Evolutionary conservation across 2,113 vertebrate genomes (phyloP).

Genomic region (Greenwoodochromis staneri): DNA sequence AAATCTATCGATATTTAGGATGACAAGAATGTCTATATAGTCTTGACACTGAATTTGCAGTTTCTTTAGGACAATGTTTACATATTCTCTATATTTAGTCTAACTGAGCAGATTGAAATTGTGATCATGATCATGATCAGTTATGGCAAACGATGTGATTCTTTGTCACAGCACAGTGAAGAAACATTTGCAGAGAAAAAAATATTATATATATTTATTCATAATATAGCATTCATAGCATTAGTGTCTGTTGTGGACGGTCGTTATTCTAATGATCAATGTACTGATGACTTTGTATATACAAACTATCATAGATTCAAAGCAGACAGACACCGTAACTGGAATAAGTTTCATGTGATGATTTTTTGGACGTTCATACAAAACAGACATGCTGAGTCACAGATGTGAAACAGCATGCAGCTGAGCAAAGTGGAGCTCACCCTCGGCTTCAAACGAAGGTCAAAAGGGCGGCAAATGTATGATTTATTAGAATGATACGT

Average conservation of each 20-base stretch:
- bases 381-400: not conserved
- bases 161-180: not conserved
- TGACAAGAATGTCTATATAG: not conserved
- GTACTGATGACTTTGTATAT: not conserved
- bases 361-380: not conserved
- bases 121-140: not conserved
- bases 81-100: not conserved
- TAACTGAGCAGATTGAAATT: not conserved
- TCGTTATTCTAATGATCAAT: not conserved
- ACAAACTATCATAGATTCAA: not conserved
- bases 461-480: not conserved
- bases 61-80: constrained; percentile 10
- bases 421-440: not conserved
- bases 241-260: not conserved
- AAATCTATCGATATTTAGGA: not conserved
- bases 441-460: not conserved
- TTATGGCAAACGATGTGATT: not conserved
- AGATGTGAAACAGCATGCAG: not conserved
- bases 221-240: not conserved
- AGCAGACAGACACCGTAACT: not conserved
- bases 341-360: not conserved
- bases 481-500: not conserved
- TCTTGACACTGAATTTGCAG: not conserved
- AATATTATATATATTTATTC: constrained; percentile 16
- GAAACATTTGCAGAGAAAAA: not conserved